A percentile compares a stretch with the other conserved stretches of the same genome.
Conservation (phyloP, 2,888 invertebrate genomes). For the Conus canariensis region DNA sequence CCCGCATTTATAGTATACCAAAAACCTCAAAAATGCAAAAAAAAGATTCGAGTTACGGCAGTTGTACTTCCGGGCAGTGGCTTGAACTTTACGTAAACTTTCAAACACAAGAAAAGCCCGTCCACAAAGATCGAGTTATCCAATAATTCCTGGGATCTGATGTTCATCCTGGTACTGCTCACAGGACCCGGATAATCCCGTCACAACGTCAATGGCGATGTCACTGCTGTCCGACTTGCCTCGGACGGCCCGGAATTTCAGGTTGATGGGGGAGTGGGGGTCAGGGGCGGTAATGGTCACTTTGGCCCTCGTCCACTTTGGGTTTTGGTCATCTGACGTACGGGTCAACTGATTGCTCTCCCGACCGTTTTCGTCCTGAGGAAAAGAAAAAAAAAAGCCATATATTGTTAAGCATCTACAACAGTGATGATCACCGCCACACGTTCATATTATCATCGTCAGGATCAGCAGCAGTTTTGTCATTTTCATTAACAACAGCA, state of each 20-base stretch:
- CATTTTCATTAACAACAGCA: no score
- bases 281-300: constrained; percentile 21
- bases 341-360: not conserved
- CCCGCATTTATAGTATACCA: no score
- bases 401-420: no score
- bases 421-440: no score
- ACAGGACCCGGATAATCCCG: constrained; percentile 5
- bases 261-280: not conserved
- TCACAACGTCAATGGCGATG: constrained; percentile 12
- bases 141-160: not conserved
- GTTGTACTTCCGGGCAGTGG: no score
- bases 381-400: no score
- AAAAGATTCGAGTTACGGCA: no score
- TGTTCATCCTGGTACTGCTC: constrained; percentile 17
- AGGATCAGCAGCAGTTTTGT: no score
- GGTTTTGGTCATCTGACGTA: not conserved
- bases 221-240: constrained; percentile 3
- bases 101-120: no score
- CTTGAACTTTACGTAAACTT: no score
- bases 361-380: not conserved
- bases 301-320: not conserved
- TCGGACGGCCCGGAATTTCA: not conserved
- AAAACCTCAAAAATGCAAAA: no score
- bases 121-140: not conserved
- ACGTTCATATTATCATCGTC: no score